Evolutionary conservation across 2,113 vertebrate genomes (phyloP).

Genomic region (Gavialis gangeticus): DNA sequence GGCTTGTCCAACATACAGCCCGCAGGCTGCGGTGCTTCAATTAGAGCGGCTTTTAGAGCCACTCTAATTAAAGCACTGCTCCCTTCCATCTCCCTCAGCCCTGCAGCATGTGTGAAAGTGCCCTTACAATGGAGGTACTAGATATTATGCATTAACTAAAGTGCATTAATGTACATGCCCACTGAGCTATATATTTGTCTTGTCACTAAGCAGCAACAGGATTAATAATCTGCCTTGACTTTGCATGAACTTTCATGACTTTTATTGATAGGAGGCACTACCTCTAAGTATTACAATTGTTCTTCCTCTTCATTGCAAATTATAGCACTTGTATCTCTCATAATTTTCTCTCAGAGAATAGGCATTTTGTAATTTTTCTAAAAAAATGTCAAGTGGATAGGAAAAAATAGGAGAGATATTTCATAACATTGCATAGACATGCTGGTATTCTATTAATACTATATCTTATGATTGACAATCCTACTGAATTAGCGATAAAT

Average conservation of each 20-base stretch:
- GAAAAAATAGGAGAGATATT: not conserved
- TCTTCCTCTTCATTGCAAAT: constrained; percentile 21
- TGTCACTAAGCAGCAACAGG: not conserved
- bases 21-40: too few species aligned
- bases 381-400: not conserved
- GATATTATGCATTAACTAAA: too few species aligned
- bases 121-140: too few species aligned
- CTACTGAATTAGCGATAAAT: not conserved
- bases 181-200: not conserved
- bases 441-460: not conserved
- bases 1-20: too few species aligned
- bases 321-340: not conserved
- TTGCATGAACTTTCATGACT: not conserved
- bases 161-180: too few species aligned
- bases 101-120: too few species aligned
- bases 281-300: not conserved
- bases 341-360: constrained; percentile 27
- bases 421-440: not conserved
- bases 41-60: too few species aligned
- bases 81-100: too few species aligned
- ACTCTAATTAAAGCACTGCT: too few species aligned
- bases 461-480: not conserved
- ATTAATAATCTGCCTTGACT: not conserved
- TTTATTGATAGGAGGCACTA: not conserved
- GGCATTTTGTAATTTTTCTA: not conserved